Percentiles rank a stretch among this genome's conserved stretches.
Evolutionary conservation across 2,888 invertebrate species (phyloP).

Genomic region (Cremastobaeus sp.): DNA sequence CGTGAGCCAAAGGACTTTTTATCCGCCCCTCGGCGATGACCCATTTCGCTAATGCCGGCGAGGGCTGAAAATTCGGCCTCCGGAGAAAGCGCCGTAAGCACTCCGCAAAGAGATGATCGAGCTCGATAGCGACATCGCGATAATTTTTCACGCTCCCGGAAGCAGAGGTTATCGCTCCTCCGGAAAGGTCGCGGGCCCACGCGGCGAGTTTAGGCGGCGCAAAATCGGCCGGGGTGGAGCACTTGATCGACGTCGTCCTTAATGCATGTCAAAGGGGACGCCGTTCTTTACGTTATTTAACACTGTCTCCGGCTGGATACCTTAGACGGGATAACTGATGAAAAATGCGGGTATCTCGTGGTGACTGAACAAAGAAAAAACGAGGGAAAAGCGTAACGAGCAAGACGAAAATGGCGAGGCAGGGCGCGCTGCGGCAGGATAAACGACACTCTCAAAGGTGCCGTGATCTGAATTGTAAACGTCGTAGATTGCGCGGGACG

Average conservation of each 20-base stretch:
- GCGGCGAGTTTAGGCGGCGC: constrained; percentile 37
- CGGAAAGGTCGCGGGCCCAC: constrained; percentile 48
- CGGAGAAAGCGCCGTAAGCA: not conserved
- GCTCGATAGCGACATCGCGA: constrained; percentile 12
- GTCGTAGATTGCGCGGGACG: not conserved
- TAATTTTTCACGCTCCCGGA: constrained; percentile 35
- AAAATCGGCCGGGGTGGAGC: constrained; percentile 64
- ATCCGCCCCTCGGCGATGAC: too few relatives aligned
- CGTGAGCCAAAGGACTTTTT: too few relatives aligned
- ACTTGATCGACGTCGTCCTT: constrained; percentile 70
- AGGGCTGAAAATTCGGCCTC: too few relatives aligned
- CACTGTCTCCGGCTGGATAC: constrained; percentile 64
- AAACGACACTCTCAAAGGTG: constrained; percentile 26
- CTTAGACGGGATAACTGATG: constrained; percentile 64
- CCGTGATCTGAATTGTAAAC: constrained; percentile 23
- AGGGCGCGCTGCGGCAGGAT: constrained; percentile 22
- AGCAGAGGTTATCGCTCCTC: constrained; percentile 23
- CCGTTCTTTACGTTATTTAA: constrained; percentile 65
- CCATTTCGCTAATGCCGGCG: too few relatives aligned
- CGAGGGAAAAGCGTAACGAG: not conserved
- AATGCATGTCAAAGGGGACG: constrained; percentile 70
- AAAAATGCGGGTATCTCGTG: constrained; percentile 56
- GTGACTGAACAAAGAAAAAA: constrained; percentile 2
- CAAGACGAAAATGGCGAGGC: constrained; percentile 1
- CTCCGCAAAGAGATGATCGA: constrained; percentile 14